These are phyloP conservation scores for Nomada lathburiana DNA, from an alignment of 2,888 invertebrate genomes.

Conservation along the genomic window DNA sequence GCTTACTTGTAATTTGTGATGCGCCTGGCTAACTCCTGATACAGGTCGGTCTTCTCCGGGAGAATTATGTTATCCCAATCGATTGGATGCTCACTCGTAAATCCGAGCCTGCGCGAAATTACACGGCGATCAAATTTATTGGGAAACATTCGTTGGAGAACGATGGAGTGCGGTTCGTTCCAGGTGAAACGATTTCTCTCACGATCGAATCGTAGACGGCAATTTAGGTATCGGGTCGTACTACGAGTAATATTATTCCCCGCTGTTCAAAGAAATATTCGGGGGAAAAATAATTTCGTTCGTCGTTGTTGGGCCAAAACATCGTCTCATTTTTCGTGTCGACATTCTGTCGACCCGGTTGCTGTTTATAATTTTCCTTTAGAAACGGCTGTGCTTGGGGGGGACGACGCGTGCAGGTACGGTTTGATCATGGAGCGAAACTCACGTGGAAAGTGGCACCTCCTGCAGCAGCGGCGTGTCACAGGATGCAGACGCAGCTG, in stretches of 20 bases:
- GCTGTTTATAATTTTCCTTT: background rate
- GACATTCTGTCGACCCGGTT: conserved; percentile 7
- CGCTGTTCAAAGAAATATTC: no score
- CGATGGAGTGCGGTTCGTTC: conserved; percentile 1
- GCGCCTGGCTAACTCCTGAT: conserved; percentile 88
- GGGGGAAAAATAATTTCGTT: background rate
- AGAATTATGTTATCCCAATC: conserved; percentile 88
- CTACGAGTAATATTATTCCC: no score
- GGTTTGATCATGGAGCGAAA: conserved; percentile 17
- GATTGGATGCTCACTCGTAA: conserved; percentile 86
- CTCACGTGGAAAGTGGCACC: conserved; percentile 81
- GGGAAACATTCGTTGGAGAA: conserved; percentile 26
- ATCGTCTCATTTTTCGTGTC: background rate
- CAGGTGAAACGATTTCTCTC: conserved; percentile 6
- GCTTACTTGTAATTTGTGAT: conserved; percentile 89
- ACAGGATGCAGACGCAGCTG: conserved; percentile 54
- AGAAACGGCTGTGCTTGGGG: no score
- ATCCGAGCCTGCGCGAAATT: conserved; percentile 85
- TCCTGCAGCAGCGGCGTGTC: conserved; percentile 68
- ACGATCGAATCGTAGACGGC: conserved; percentile 1
- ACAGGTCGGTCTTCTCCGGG: conserved; percentile 89
- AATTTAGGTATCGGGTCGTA: background rate
- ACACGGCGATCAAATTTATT: conserved; percentile 50
- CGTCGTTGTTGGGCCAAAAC: background rate
- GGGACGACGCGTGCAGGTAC: background rate